A percentile compares a stretch with the other conserved stretches of the same genome.
phyloP scores from a whole-genome alignment of 2,113 vertebrate species.

The Oenanthe melanoleuca region DNA sequence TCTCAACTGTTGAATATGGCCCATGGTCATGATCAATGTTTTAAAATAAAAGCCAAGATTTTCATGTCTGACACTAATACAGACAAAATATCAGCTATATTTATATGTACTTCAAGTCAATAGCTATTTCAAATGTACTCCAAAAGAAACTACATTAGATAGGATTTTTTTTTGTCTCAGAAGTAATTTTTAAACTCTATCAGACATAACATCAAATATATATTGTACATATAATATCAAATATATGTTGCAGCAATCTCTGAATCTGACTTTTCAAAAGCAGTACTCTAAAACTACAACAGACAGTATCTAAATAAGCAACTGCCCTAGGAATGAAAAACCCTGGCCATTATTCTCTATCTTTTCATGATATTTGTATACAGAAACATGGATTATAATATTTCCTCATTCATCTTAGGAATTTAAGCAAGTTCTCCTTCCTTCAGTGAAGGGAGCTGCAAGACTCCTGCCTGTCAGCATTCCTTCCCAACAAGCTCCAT shows the following conservation, averaged over 20 bases:
- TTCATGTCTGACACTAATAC: neutral
- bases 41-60: neutral
- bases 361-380: neutral
- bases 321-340: neutral
- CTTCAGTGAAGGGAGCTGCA: neutral
- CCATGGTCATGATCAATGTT: neutral
- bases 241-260: neutral
- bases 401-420: neutral
- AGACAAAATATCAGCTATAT: neutral
- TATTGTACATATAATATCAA: neutral
- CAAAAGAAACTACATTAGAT: neutral
- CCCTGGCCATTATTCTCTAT: neutral
- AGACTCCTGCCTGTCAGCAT: neutral
- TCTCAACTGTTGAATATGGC: neutral
- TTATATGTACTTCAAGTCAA: neutral
- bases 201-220: neutral
- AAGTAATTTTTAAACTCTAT: neutral
- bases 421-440: neutral
- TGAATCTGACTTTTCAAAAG: neutral
- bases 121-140: neutral
- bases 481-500: neutral
- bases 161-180: neutral
- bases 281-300: neutral
- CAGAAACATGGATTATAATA: accelerated
- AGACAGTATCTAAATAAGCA: neutral